Conservation (phyloP, 2,888 invertebrate species). For the Crioceris asparagi region DNA sequence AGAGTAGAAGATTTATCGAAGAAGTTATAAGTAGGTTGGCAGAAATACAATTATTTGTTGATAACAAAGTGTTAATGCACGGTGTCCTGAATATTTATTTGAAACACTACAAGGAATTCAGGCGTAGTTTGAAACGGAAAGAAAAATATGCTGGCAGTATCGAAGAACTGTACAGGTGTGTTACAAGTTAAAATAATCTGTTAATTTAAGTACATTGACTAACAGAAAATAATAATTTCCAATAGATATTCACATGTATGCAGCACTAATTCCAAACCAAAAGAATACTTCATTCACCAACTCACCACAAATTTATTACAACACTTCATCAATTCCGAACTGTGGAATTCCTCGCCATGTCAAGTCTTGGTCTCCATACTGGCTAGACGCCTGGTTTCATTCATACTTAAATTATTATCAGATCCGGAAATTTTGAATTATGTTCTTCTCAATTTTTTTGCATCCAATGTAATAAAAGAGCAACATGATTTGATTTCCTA, state of each 20-base stretch:
- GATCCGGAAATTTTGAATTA: conserved; percentile 44
- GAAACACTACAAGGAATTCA: conserved; percentile 54
- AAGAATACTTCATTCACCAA: conserved; percentile 49
- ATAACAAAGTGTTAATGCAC: conserved; percentile 36
- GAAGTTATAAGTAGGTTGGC: conserved; percentile 35
- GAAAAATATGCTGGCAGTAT: conserved; percentile 40
- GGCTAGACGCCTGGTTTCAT: conserved; percentile 46
- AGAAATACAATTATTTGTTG: conserved; percentile 33
- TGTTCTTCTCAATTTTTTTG: conserved; percentile 23
- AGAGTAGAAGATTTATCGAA: conserved; percentile 37
- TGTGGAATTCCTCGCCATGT: conserved; percentile 56
- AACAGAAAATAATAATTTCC: no score
- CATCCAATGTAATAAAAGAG: conserved; percentile 18
- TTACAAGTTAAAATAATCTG: conserved; percentile 3
- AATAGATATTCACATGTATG: conserved; percentile 34
- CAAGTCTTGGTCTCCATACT: conserved; percentile 51
- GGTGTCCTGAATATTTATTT: conserved; percentile 44
- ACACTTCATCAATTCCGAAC: conserved; percentile 55
- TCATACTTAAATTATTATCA: conserved; percentile 40
- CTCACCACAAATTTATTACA: conserved; percentile 46
- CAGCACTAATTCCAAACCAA: conserved; percentile 36
- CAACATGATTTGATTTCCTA: conserved; percentile 26
- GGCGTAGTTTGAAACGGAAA: conserved; percentile 47
- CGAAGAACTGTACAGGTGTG: conserved; percentile 42
- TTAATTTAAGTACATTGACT: no score